These are phyloP conservation scores for Colinus virginianus DNA, from an alignment of 2,113 vertebrate species.

Conservation along the genomic window DNA sequence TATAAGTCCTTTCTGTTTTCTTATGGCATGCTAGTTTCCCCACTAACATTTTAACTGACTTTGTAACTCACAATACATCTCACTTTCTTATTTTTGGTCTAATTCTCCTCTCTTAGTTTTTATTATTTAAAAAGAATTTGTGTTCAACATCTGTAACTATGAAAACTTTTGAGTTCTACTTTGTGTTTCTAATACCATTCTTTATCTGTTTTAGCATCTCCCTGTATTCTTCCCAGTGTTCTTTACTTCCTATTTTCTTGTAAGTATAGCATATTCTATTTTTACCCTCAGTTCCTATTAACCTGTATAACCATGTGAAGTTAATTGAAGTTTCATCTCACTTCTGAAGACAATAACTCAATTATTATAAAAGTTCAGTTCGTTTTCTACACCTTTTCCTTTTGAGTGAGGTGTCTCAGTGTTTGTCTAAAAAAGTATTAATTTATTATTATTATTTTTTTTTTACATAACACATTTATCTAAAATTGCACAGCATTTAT, in stretches of 20 bases:
- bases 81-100: background rate
- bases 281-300: slow-evolving; percentile 34
- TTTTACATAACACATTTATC: background rate
- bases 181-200: slow-evolving; percentile 55
- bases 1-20: slow-evolving; percentile 9
- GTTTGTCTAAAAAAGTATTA: slow-evolving; percentile 12
- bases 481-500: slow-evolving; percentile 15
- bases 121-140: slow-evolving; percentile 1
- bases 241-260: slow-evolving; percentile 74
- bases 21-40: background rate
- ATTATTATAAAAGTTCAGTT: background rate
- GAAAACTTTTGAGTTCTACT: slow-evolving; percentile 50
- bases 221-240: slow-evolving; percentile 66
- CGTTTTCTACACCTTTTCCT: background rate
- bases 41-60: background rate
- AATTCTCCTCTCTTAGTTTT: background rate
- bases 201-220: slow-evolving; percentile 69
- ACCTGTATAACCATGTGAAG: slow-evolving; percentile 25
- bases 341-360: slow-evolving; percentile 32
- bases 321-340: slow-evolving; percentile 33
- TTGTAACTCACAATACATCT: slow-evolving; percentile 1
- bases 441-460: slow-evolving; percentile 19
- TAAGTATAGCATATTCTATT: slow-evolving; percentile 56
- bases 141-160: slow-evolving; percentile 57
- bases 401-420: background rate